Percentiles rank a stretch among this genome's conserved stretches.
These are phyloP conservation scores for Halyomorpha halys DNA, from an alignment of 1,140 invertebrate genomes.

Conservation along the genomic window DNA sequence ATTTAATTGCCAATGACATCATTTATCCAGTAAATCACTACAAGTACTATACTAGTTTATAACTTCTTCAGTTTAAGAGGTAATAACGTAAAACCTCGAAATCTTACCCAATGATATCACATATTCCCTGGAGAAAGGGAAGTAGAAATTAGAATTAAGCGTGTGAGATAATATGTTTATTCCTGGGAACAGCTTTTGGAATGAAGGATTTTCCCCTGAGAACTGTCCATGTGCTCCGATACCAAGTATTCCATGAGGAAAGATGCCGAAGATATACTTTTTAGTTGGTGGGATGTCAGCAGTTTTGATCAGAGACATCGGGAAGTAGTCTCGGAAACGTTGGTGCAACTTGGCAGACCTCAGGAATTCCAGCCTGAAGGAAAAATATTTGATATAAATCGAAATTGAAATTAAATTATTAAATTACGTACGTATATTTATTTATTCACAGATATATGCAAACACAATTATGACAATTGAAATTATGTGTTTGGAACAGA, in stretches of 20 bases:
- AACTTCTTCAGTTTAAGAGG: no score
- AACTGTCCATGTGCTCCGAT: conserved; percentile 65
- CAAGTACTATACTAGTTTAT: no score
- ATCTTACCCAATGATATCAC: conserved; percentile 14
- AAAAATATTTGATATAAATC: not conserved
- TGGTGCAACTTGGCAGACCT: conserved; percentile 45
- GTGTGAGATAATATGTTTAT: conserved; percentile 38
- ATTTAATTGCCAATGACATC: no score
- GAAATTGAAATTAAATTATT: no score
- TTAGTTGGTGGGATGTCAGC: conserved; percentile 60
- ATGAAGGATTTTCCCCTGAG: conserved; percentile 59
- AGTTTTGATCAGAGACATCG: conserved; percentile 69
- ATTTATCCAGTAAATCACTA: no score
- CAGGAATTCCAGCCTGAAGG: conserved; percentile 5
- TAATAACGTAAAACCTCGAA: no score
- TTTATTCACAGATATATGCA: no score
- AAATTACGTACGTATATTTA: conserved; percentile 12
- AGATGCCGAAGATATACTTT: conserved; percentile 76
- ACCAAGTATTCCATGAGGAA: conserved; percentile 81
- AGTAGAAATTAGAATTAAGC: conserved; percentile 22
- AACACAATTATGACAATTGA: no score
- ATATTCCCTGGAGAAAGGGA: conserved; percentile 23
- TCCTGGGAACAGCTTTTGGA: conserved; percentile 63
- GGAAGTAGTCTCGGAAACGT: conserved; percentile 70
- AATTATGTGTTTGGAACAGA: no score